phyloP scores from a whole-genome alignment of 2,888 invertebrate species.

The Andricus curvator region DNA sequence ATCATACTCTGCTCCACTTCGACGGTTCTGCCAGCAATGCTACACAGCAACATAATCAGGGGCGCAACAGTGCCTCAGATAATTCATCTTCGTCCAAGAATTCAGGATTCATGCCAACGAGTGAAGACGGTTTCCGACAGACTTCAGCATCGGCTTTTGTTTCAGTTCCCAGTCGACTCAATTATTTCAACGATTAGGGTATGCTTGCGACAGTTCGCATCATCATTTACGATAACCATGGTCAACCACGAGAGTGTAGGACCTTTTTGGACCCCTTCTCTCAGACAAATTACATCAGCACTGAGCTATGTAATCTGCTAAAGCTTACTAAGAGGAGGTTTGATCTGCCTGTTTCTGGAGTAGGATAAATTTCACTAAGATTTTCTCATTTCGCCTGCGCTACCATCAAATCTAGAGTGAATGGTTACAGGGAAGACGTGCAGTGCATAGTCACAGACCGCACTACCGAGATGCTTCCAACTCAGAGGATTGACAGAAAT shows the following conservation, averaged over 20 bases:
- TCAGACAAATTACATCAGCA: not conserved
- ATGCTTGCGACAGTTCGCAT: not conserved
- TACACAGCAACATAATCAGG: too few relatives aligned
- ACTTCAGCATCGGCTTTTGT: not conserved
- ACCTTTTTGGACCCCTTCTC: not conserved
- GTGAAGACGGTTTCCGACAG: not conserved
- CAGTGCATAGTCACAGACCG: too few relatives aligned
- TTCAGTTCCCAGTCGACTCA: not conserved
- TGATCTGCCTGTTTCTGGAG: not conserved
- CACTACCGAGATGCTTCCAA: too few relatives aligned
- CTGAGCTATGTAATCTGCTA: not conserved
- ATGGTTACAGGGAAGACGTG: too few relatives aligned
- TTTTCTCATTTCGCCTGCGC: too few relatives aligned
- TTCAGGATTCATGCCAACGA: not conserved
- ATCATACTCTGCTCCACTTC: too few relatives aligned
- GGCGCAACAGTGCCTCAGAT: too few relatives aligned
- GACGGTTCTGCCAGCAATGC: too few relatives aligned
- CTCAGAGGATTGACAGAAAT: too few relatives aligned
- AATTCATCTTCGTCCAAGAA: too few relatives aligned
- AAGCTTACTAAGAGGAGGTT: not conserved
- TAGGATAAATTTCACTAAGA: not conserved
- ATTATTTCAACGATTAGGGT: not conserved
- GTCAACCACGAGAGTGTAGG: not conserved
- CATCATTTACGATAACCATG: not conserved
- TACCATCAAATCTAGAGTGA: too few relatives aligned